Evolutionary conservation across 2,113 vertebrate genomes (phyloP).

Genomic region (Siphamia tubifer): DNA sequence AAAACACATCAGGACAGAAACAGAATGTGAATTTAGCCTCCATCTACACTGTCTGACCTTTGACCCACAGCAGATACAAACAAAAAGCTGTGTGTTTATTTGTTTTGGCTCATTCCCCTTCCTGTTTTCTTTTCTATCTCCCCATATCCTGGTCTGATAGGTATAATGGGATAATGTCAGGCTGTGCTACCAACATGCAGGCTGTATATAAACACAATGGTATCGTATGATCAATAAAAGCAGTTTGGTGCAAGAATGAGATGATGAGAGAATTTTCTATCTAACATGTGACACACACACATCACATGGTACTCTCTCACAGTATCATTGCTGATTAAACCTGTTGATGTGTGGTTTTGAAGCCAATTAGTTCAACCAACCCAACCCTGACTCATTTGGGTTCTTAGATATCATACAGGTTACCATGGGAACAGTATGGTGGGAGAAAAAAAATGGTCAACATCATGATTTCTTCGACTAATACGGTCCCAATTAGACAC

Average conservation of each 20-base stretch:
- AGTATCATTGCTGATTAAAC: slow-evolving; percentile 1
- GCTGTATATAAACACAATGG: neutral
- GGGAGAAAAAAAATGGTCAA: neutral
- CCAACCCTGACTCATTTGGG: neutral
- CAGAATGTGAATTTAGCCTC: neutral
- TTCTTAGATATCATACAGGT: slow-evolving; percentile 1
- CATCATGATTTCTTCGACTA: neutral
- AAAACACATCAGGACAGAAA: neutral
- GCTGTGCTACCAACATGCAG: neutral
- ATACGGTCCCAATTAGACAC: neutral
- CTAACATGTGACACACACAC: neutral
- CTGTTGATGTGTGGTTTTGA: slow-evolving; percentile 27
- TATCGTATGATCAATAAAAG: neutral
- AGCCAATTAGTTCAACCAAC: slow-evolving; percentile 24
- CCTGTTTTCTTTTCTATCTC: neutral
- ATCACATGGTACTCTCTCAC: neutral
- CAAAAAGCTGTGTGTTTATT: neutral
- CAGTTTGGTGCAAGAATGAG: neutral
- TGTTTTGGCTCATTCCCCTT: neutral
- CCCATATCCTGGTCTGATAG: too few species aligned
- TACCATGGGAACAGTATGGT: slow-evolving; percentile 17
- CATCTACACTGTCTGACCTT: neutral
- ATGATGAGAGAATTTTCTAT: neutral
- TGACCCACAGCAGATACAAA: neutral
- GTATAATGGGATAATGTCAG: neutral